Conservation (phyloP, 2,113 vertebrate genomes). For the Erinaceus europaeus region DNA sequence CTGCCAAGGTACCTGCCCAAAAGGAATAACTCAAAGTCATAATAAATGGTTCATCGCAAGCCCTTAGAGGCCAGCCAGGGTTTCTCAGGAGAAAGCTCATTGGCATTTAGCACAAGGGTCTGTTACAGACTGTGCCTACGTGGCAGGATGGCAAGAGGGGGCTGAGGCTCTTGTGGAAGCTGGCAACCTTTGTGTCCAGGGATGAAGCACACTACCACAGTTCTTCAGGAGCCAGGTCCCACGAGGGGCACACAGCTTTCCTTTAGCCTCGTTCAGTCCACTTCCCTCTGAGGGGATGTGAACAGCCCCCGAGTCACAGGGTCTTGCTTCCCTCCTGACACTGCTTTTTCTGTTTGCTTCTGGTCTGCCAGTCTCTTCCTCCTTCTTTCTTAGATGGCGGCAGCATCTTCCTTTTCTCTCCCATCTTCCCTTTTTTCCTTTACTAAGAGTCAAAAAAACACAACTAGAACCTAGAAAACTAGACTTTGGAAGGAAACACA, state of each 20-base stretch:
- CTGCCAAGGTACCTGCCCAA: not conserved
- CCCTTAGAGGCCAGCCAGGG: not conserved
- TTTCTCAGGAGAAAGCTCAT: not conserved
- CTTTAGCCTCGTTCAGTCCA: not conserved
- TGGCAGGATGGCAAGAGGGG: no score
- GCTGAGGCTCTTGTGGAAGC: not conserved
- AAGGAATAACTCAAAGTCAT: not conserved
- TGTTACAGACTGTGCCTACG: not conserved
- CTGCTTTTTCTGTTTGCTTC: no score
- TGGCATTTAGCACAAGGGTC: not conserved
- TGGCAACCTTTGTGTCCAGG: not conserved
- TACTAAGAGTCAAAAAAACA: not conserved
- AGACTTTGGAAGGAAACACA: not conserved
- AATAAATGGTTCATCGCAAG: not conserved
- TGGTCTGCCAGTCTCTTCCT: not conserved
- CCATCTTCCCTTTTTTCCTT: not conserved
- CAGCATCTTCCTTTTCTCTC: not conserved
- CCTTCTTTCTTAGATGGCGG: not conserved
- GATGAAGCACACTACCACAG: no score
- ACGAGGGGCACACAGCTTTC: not conserved
- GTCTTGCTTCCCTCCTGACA: not conserved
- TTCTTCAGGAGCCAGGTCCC: accelerated
- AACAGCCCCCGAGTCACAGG: not conserved
- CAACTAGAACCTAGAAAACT: not conserved
- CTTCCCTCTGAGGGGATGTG: no score